A percentile compares a stretch with the other conserved stretches of the same genome.
phyloP scores from a whole-genome alignment of 2,113 vertebrate genomes.

The Grus americana region DNA sequence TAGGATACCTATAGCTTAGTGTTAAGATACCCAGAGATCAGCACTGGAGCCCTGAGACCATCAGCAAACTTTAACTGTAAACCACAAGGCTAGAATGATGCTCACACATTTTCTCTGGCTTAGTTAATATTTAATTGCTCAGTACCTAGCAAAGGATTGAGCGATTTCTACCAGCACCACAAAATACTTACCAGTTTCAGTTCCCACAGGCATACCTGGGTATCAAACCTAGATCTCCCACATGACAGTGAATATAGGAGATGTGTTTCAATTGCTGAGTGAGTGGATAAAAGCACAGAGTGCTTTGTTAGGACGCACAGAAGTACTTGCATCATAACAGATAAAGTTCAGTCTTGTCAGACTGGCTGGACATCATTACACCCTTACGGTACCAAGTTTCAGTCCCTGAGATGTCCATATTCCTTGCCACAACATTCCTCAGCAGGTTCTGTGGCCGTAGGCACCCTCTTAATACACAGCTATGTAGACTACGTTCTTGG shows the following conservation, averaged over 20 bases:
- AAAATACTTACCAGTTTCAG: background rate
- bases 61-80: background rate
- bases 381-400: background rate
- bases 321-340: background rate
- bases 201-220: background rate
- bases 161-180: background rate
- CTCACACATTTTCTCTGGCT: background rate
- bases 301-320: background rate
- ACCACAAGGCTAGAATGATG: background rate
- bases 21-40: background rate
- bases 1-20: background rate
- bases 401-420: background rate
- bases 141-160: background rate
- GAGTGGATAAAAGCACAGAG: background rate
- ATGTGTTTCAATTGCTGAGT: background rate
- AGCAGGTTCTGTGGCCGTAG: background rate
- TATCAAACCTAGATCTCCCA: background rate
- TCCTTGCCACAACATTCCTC: background rate
- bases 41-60: background rate
- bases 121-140: background rate
- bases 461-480: background rate
- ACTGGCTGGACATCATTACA: background rate
- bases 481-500: background rate
- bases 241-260: background rate
- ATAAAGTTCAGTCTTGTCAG: background rate